These are phyloP conservation scores for Falco punctatus DNA, from an alignment of 2,113 vertebrate species.

Conservation along the genomic window DNA sequence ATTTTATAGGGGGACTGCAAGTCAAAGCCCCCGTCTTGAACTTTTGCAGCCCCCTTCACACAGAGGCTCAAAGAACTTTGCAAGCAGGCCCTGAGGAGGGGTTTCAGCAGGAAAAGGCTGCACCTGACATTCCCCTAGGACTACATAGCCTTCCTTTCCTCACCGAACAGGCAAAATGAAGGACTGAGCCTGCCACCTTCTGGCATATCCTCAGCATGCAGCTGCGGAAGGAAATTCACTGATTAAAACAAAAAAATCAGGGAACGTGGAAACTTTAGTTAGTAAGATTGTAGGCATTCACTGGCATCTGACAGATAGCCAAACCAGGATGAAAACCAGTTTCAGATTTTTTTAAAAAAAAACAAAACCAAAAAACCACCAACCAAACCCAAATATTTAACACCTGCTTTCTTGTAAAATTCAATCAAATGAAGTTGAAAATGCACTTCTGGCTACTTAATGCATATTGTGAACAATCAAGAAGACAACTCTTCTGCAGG, in stretches of 20 bases:
- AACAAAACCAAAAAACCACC: no score
- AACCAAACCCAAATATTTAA: neutral
- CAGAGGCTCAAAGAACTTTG: neutral
- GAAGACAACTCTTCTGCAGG: neutral
- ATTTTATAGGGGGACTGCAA: neutral
- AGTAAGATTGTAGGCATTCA: neutral
- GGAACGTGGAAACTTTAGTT: neutral
- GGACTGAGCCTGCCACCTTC: conserved; percentile 41
- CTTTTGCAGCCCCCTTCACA: neutral
- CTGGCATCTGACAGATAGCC: neutral
- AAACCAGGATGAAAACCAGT: neutral
- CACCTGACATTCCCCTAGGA: neutral
- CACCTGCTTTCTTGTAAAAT: neutral
- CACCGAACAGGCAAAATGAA: neutral
- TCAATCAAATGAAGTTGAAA: neutral
- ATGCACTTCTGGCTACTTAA: neutral
- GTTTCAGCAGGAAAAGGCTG: neutral
- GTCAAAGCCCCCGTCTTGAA: neutral
- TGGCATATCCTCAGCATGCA: neutral
- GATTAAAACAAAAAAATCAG: neutral
- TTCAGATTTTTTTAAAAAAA: neutral
- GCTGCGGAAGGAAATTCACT: neutral
- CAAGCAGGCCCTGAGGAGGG: neutral
- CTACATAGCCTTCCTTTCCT: neutral
- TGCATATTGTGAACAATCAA: neutral